These are phyloP conservation scores for Darevskia nairensis DNA, from an alignment of 2,797 vertebrate species.

Conservation along the genomic window DNA sequence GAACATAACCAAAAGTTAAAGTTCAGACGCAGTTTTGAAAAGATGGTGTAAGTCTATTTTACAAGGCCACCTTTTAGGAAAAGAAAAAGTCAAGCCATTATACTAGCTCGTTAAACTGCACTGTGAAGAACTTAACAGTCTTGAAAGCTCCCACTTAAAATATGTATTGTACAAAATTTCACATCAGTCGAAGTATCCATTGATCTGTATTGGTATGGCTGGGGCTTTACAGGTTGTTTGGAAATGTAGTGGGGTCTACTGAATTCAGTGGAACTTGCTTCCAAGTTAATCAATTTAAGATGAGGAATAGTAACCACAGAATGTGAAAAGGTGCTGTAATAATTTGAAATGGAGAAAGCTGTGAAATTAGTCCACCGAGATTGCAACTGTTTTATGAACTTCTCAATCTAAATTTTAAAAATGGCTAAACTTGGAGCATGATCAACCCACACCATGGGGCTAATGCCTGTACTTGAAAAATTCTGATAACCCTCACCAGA, in stretches of 20 bases:
- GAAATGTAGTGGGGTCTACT: background rate
- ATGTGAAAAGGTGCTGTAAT: background rate
- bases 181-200: background rate
- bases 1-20: background rate
- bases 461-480: background rate
- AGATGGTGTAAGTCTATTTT: background rate
- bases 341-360: constrained; percentile 13
- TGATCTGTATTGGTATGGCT: background rate
- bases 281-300: background rate
- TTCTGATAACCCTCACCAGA: background rate
- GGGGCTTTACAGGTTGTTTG: background rate
- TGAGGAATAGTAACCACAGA: background rate
- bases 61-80: background rate
- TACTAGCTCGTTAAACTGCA: background rate
- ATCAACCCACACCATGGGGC: background rate
- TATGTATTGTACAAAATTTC: background rate
- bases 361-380: background rate
- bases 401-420: background rate
- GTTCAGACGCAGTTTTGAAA: background rate
- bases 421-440: background rate
- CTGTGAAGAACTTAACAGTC: background rate
- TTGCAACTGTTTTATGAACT: background rate
- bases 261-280: constrained; percentile 1
- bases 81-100: background rate
- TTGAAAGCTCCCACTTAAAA: background rate